These are phyloP conservation scores for Gallinago paraguaiae DNA, from an alignment of 2,113 vertebrate genomes.

Conservation along the genomic window DNA sequence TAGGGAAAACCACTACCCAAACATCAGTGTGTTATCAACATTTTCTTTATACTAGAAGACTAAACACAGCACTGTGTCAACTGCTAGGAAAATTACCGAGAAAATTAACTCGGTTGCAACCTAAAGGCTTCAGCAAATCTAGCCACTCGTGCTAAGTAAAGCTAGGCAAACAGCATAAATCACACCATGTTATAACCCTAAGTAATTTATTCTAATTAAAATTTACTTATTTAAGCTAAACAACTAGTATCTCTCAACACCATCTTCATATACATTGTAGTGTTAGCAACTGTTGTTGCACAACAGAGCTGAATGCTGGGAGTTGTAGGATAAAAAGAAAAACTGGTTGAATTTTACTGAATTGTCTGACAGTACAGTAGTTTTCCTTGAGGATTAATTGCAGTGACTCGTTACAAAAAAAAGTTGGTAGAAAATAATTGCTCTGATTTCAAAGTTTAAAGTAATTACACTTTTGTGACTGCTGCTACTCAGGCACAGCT, in stretches of 20 bases:
- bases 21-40: not conserved
- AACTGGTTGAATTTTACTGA: not conserved
- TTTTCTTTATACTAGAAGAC: not conserved
- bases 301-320: not conserved
- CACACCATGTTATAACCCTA: not conserved
- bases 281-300: not conserved
- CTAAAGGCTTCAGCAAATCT: not conserved
- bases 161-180: not conserved
- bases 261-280: fast-evolving
- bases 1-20: not conserved
- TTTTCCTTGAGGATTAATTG: not conserved
- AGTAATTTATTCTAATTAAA: not conserved
- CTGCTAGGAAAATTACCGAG: not conserved
- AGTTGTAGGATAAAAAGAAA: not conserved
- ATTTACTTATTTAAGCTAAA: not conserved
- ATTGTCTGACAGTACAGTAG: not conserved
- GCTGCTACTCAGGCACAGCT: not conserved
- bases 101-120: not conserved
- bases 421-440: not conserved
- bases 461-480: not conserved
- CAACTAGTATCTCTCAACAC: not conserved
- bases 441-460: not conserved
- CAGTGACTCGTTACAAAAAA: not conserved
- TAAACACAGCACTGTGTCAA: not conserved
- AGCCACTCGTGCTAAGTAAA: not conserved